Evolutionary conservation across 2,113 vertebrate genomes (phyloP), one percentile per base, ranked within the genome.

Genomic region (Chionodraco myersi): DNA sequence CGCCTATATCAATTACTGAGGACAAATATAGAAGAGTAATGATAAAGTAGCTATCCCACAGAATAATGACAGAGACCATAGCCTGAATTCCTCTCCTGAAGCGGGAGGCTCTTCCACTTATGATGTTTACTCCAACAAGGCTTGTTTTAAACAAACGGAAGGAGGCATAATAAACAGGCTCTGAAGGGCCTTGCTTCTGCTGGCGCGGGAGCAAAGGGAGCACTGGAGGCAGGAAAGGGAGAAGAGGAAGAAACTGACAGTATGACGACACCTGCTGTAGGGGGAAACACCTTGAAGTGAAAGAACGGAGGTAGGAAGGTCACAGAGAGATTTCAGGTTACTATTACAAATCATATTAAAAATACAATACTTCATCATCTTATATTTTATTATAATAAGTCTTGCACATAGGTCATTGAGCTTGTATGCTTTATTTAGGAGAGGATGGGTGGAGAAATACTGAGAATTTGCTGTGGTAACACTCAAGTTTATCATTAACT

Each of bases 111-210:
- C 80, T 71, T 75, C 45, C n/a, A 8, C 84, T 76, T 73, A 80
- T 64, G 84, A 56, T 83, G 84, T 93, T 92, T 91, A 92, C 84
- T 66, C 61, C 23, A 65, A 80, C 59, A 8, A 65, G 52, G 56
- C 47, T 21, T 1, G 44, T 62, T 81, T 83, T 80, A 91, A 92
- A 93, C 90, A 92, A 92, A 91, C 52, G 54, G 65, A 72, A 87
- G 74, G 60, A 81, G 67, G 30, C 54, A 82, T 64, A 93, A 92
- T 92, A 94, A 92, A 92, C 87, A 88, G 49, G 54, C 48, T 72
- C 30, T 77, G 70, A 87, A 78, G 77, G 73, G 76, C 66, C 66
- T 45, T 1, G 65, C 63, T 88, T 48, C 72, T 77, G 73, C 41
- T 47, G 73, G 72, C 3, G 9, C 11, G 3, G 11, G 10, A 52